Evolutionary conservation across 2,888 invertebrate genomes (phyloP), one percentile per base, ranked within the genome.

Genomic region (Acholoe squamosa): DNA sequence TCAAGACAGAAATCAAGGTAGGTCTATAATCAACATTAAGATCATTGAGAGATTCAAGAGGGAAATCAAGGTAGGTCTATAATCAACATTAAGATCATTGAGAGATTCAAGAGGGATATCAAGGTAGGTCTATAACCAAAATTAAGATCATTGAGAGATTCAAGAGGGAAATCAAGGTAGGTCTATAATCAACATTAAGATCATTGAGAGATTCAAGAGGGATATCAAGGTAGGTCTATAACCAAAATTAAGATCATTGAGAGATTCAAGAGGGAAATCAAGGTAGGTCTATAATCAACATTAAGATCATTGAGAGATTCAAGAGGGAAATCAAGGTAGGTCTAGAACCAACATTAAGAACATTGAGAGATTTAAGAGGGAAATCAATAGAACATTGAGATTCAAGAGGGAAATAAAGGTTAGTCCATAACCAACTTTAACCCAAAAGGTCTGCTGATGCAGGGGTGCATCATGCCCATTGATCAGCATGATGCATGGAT

Each of bases 21-120:
- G 19, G 54, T 14, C 54, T 54, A 19, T 10, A 54, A 14, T 14
- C 93, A 97, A 97, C 92, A 97, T 98, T 77, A 54, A 54, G 54
- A 54, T 14, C 10, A 19, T 10, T 56, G 98, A 19, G 19, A 19
- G 19, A 54, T 54, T 54, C 12, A 14, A 54, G 54, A 54, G 54
- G 54, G 54, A 54, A 54, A 14, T 54, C 19, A 54, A 19, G 54
- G 54, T 14, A 19, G 54, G 19, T n/a, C n/a, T n/a, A n/a, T n/a
- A n/a, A n/a, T n/a, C n/a, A n/a, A n/a, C n/a, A n/a, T n/a, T n/a
- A n/a, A n/a, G 94, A 98, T 98, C 94, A 96, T 98, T 56, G 98
- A 99, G 93, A 97, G 98, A 93, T 96, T 98, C 28, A 99, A 99
- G 95, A 97, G 98, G 94, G 98, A 98, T 93, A 96, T 98, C 91